phyloP scores from a whole-genome alignment of 2,797 vertebrate genomes.

The Alectoris magna region DNA sequence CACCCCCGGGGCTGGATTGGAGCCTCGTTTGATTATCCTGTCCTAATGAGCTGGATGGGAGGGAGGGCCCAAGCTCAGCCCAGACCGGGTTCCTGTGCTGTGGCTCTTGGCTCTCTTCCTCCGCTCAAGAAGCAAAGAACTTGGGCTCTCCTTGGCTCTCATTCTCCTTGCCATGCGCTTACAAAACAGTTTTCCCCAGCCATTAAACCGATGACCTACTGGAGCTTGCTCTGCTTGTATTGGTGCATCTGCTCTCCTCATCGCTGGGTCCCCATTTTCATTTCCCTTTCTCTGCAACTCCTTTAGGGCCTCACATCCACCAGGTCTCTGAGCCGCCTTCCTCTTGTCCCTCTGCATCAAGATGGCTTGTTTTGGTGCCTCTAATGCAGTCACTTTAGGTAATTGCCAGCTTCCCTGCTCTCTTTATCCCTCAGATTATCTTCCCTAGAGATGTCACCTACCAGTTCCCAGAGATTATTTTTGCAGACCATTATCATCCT shows the following conservation, averaged over 20 bases:
- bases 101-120: background rate
- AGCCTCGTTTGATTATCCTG: background rate
- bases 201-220: fast-evolving
- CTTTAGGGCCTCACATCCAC: background rate
- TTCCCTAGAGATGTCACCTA: background rate
- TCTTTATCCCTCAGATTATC: background rate
- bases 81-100: background rate
- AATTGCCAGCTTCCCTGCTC: background rate
- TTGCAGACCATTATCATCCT: background rate
- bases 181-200: background rate
- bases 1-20: background rate
- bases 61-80: background rate
- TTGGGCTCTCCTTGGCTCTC: background rate
- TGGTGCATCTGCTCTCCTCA: fast-evolving
- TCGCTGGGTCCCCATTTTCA: fast-evolving
- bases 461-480: background rate
- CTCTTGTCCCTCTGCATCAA: background rate
- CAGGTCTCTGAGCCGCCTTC: background rate
- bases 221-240: background rate
- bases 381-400: fast-evolving
- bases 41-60: background rate
- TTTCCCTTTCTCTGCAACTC: background rate
- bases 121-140: fast-evolving
- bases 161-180: background rate
- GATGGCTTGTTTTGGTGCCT: background rate